Conservation (phyloP, 2,113 vertebrate species). For the Pandion haliaetus region DNA sequence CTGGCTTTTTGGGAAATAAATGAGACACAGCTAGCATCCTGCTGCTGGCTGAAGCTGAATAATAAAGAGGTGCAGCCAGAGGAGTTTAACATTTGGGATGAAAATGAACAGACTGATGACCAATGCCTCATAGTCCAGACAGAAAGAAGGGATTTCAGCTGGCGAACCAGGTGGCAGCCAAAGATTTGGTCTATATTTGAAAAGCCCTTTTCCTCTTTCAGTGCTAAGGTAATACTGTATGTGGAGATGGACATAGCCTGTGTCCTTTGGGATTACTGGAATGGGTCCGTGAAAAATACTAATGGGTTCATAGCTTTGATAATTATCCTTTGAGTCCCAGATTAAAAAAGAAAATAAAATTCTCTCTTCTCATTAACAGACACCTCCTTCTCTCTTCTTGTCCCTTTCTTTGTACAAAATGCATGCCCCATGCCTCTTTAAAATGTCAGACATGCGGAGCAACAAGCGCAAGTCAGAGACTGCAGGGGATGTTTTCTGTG, state of each 20-base stretch:
- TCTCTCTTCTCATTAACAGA: not conserved
- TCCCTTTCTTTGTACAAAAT: not conserved
- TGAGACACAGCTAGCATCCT: not conserved
- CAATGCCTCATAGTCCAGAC: not conserved
- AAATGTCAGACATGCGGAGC: not conserved
- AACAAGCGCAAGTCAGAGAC: not conserved
- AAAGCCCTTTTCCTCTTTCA: slow-evolving; percentile 23
- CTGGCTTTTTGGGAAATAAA: slow-evolving; percentile 45
- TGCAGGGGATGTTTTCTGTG: not conserved
- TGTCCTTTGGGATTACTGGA: not conserved
- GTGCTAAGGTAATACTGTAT: slow-evolving; percentile 35
- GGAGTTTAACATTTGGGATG: slow-evolving; percentile 20
- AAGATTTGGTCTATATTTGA: slow-evolving; percentile 54
- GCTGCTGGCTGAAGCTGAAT: slow-evolving; percentile 48
- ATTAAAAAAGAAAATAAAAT: not conserved
- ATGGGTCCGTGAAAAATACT: not conserved
- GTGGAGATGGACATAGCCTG: not conserved
- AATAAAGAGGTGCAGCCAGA: not conserved
- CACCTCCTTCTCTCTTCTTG: not conserved
- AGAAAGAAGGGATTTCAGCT: not conserved
- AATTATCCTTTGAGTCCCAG: not conserved
- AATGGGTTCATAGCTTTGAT: not conserved
- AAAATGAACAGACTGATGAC: not conserved
- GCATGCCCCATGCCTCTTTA: not conserved
- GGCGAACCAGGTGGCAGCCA: slow-evolving; percentile 24